Percentiles rank a stretch among this genome's conserved stretches.
Conservation (phyloP, 2,888 invertebrate species). For the Lobophora halterata region DNA sequence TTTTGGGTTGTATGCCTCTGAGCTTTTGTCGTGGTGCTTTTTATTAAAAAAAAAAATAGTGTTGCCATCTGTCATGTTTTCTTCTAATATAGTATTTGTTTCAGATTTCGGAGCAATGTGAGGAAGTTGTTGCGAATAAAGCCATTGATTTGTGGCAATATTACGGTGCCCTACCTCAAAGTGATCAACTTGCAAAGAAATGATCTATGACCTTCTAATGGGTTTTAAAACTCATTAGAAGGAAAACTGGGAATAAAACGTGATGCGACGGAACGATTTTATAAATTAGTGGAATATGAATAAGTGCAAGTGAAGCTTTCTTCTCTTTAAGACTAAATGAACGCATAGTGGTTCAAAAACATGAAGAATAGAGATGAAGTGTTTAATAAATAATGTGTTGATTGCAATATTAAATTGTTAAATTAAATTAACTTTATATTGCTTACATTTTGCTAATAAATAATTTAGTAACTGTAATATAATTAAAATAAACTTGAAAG, state of each 20-base stretch:
- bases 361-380: no score
- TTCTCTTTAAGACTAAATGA: no score
- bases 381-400: no score
- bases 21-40: not conserved
- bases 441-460: no score
- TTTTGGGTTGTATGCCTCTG: not conserved
- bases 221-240: slow-evolving; percentile 72
- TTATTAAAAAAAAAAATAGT: slow-evolving; percentile 5
- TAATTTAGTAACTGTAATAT: no score
- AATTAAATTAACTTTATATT: no score
- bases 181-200: slow-evolving; percentile 70
- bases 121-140: slow-evolving; percentile 91
- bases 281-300: slow-evolving; percentile 6
- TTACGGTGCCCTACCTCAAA: slow-evolving; percentile 83
- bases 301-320: slow-evolving; percentile 11
- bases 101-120: slow-evolving; percentile 89
- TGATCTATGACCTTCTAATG: slow-evolving; percentile 81
- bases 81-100: slow-evolving; percentile 41
- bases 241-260: slow-evolving; percentile 41
- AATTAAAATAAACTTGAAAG: no score
- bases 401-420: no score
- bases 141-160: slow-evolving; percentile 93
- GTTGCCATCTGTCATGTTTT: slow-evolving; percentile 76
- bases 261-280: slow-evolving; percentile 19
- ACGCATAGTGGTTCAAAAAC: no score